Base-by-base conservation (phyloP, 2,888 invertebrate genomes). In the Philereme transversata region DNA sequence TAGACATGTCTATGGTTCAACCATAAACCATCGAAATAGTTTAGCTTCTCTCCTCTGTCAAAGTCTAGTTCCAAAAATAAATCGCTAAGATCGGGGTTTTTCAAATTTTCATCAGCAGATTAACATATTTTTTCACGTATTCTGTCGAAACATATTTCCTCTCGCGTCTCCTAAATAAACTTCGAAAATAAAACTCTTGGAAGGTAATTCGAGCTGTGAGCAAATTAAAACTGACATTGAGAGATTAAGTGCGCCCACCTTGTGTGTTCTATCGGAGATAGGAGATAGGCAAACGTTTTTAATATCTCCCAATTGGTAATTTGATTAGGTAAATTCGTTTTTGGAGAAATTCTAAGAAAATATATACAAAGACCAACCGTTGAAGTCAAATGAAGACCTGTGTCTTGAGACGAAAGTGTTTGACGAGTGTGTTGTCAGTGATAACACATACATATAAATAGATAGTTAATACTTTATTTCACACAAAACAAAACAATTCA, bases 201-300 rank as follows among this genome's bases (percentile, higher is more conserved):
- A 84, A 87, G 82, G 90, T 90, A 92, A 91, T 86, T 81, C 84
- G 91, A 92, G 84, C 88, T 77, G 74, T 81, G 77, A 79, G 81
- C 85, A 92, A 92, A 92, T 92, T 90, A 91, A 89, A 84, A 83
- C 86, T 84, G 91, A 92, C 91, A 88, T 87, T 91, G 91, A 92
- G 88, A 90, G 87, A 92, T 92, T 90, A 91, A 87, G 88, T 84
- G 82, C 58, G 52, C 79, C 74, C 72, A 76, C 78, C 81, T 82
- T 75, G 81, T 83, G 80, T 81, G 82, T 82, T 80, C 78, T 78
- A 81, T 85, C 75, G 62, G 58, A 62, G 57, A 58, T 57, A 41
- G 72, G 60, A 68, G 70, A 71, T 60, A 71, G 72, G 71, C 64
- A 63, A 62, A 64, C 69, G 71, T 70, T 74, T 79, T 78, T 77